Evolutionary conservation across 2,888 invertebrate genomes (phyloP).

Genomic region (Xanthia togata): DNA sequence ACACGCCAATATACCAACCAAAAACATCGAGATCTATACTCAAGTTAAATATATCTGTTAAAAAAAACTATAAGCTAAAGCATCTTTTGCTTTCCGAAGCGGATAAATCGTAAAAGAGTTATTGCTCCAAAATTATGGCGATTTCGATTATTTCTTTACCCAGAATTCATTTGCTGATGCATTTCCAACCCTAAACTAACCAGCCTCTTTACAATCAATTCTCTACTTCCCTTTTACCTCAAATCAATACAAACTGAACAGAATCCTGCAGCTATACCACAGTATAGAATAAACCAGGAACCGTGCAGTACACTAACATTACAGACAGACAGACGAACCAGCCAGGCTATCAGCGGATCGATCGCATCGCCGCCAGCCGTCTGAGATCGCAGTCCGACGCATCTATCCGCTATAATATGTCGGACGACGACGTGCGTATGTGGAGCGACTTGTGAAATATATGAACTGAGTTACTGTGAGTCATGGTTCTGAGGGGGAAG

Average conservation of each 20-base stretch:
- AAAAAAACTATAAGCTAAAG: too few relatives aligned
- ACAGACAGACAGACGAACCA: conserved; percentile 7
- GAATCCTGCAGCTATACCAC: background rate
- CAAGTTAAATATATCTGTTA: too few relatives aligned
- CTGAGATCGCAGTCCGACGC: conserved; percentile 25
- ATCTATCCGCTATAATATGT: conserved; percentile 17
- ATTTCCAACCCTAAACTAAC: background rate
- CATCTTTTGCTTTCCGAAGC: background rate
- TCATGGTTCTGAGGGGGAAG: conserved; percentile 7
- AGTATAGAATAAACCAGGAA: background rate
- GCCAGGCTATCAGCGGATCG: conserved; percentile 36
- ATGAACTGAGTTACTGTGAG: conserved; percentile 9
- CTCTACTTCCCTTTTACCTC: background rate
- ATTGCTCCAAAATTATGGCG: background rate
- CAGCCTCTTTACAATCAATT: background rate
- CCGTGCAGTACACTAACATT: background rate
- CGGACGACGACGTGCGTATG: conserved; percentile 8
- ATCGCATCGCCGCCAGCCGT: conserved; percentile 41
- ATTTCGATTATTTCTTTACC: background rate
- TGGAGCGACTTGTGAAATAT: conserved; percentile 12
- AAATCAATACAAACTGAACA: background rate
- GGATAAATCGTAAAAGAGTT: background rate
- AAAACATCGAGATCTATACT: too few relatives aligned
- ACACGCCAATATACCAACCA: too few relatives aligned
- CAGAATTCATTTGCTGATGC: background rate